phyloP scores from a whole-genome alignment of 2,113 vertebrate species.

The Gymnorhina tibicen region DNA sequence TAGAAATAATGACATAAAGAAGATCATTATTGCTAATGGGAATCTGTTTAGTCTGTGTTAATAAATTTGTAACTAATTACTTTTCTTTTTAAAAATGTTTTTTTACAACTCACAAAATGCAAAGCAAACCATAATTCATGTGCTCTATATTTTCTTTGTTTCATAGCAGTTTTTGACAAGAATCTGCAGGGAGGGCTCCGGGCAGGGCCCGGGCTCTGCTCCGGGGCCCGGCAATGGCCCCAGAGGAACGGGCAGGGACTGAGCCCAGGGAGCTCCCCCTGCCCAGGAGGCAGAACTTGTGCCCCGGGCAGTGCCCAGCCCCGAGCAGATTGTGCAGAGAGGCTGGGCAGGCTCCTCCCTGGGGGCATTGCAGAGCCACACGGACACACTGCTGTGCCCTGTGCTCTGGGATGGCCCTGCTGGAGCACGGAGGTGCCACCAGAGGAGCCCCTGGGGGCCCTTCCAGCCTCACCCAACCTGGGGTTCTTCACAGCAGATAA shows the following conservation, averaged over 20 bases:
- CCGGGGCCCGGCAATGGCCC: neutral
- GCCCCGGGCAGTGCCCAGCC: neutral
- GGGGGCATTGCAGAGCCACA: neutral
- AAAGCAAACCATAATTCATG: neutral
- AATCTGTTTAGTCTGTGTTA: neutral
- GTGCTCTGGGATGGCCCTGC: neutral
- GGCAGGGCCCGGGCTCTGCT: neutral
- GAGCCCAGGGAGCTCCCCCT: neutral
- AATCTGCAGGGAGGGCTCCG: neutral
- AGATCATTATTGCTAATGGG: neutral
- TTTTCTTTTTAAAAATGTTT: neutral
- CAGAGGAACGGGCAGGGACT: neutral
- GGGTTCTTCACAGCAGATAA: neutral
- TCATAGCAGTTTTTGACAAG: neutral
- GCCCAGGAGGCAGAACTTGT: neutral
- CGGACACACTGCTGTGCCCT: neutral
- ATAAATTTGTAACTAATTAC: neutral
- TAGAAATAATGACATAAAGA: neutral
- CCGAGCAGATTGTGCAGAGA: neutral
- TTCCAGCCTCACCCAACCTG: accelerated
- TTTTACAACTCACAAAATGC: neutral
- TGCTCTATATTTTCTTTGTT: neutral
- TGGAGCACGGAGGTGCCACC: neutral
- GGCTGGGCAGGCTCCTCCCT: neutral
- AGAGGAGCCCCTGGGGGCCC: neutral